Evolutionary conservation across 2,797 vertebrate species (phyloP), one percentile per base, ranked within the genome.

Genomic region (Discoglossus pictus): DNA sequence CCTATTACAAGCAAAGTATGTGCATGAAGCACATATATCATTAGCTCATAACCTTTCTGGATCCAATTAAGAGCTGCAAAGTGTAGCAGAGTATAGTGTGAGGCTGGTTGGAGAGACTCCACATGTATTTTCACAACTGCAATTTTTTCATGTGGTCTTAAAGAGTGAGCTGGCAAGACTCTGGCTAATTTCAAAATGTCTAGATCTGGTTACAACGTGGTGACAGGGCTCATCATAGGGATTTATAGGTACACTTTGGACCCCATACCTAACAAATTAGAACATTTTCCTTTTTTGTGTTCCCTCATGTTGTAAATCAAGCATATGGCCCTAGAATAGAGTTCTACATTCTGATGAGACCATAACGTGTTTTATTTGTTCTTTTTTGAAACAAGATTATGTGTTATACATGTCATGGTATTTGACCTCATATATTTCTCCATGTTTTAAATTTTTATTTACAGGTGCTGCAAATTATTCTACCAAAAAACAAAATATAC

Each of bases 101-200:
- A 76, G 63, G 68, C 47, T 68, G 63, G 59, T 39, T n/a, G n/a
- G 31, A 64, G 54, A 72, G 34, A 75, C 43, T 63, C 65, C 31
- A 83, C 52, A 56, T 59, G 56, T 55, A 73, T 79, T 73, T 76
- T 76, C 67, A 75, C 73, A 78, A 60, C 79, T 68, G 51, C 75
- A 62, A 80, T 82, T 81, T 51, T 75, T 83, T 78, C 0, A 1
- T 73, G 71, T 83, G 83, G 65, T 69, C 50, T 78, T 78, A 82
- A 74, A 77, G 39, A 64, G 75, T 20, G 72, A 73, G 66, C 53
- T 80, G 76, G 81, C 74, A 84, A 6, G 44, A 64, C 46, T 80
- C 83, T 89, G 83, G 75, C 82, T 85, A 76, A 83, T 84, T 82
- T 89, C 84, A 85, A 80, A 83, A 86, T 84, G 74, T 72, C 67